These are phyloP conservation scores for Mustela lutreola DNA, from an alignment of 2,113 vertebrate species.

Conservation along the genomic window DNA sequence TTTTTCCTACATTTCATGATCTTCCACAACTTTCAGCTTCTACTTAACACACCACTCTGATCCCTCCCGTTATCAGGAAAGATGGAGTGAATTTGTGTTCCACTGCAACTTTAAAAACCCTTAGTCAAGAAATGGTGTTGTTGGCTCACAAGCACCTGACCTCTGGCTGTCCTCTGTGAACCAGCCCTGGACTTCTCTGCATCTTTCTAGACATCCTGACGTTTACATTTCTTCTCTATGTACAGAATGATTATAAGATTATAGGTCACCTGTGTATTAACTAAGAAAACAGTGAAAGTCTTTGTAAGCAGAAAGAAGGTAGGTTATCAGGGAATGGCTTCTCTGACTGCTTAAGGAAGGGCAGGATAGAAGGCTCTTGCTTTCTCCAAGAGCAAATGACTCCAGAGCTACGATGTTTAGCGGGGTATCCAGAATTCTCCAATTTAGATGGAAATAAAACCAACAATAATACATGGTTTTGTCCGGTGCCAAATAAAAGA, in stretches of 20 bases:
- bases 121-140: not conserved
- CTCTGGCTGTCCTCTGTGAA: not conserved
- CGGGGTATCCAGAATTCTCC: not conserved
- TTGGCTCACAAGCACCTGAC: not conserved
- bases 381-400: not conserved
- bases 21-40: conserved; percentile 5
- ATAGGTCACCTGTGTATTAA: not conserved
- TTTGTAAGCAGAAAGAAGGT: not conserved
- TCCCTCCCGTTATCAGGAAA: not conserved
- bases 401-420: not conserved
- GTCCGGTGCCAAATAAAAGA: not conserved
- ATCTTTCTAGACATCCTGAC: not conserved
- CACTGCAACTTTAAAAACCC: not conserved
- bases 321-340: not conserved
- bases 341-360: not conserved
- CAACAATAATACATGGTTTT: not conserved
- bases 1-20: not conserved
- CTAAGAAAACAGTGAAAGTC: not conserved
- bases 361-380: not conserved
- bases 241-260: not conserved
- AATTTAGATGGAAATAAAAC: not conserved
- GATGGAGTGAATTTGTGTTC: not conserved
- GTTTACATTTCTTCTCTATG: not conserved
- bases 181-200: not conserved
- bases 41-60: not conserved